Evolutionary conservation across 2,797 vertebrate species (phyloP).

Genomic region (Xenentodon cancila): DNA sequence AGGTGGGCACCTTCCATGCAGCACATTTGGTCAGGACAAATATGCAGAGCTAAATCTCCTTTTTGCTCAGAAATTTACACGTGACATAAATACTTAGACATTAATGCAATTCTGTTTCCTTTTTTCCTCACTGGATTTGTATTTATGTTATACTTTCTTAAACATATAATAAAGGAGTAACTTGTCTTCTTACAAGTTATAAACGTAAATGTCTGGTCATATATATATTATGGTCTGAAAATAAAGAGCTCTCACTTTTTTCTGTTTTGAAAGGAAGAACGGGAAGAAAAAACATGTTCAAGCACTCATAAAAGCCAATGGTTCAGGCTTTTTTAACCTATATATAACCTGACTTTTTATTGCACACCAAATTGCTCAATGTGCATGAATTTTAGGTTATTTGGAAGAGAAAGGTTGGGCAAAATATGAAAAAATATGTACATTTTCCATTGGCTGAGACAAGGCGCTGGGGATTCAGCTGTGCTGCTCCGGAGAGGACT

Average conservation of each 20-base stretch:
- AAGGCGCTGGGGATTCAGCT: conserved; percentile 46
- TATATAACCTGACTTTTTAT: background rate
- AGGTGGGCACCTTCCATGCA: conserved; percentile 57
- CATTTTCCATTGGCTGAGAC: conserved; percentile 25
- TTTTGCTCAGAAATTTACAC: conserved; percentile 28
- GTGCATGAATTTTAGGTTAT: background rate
- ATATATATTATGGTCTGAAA: background rate
- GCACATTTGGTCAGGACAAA: conserved; percentile 57
- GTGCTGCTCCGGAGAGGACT: conserved; percentile 37
- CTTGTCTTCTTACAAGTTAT: background rate
- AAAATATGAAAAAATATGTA: conserved; percentile 23
- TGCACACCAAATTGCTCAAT: background rate
- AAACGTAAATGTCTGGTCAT: background rate
- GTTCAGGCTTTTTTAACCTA: background rate
- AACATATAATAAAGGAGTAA: background rate
- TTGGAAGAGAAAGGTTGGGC: conserved; percentile 17
- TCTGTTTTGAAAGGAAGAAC: too few relatives aligned
- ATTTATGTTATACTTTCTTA: background rate
- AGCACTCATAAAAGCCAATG: background rate
- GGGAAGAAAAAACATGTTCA: too few relatives aligned
- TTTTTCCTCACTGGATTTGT: conserved; percentile 1
- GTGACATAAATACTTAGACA: conserved; percentile 4
- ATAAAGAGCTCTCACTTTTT: too few relatives aligned
- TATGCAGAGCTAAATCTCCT: conserved; percentile 39
- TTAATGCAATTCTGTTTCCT: conserved; percentile 18